Base-by-base conservation (phyloP, 2,113 vertebrate species). In the Oncorhynchus kisutch region DNA sequence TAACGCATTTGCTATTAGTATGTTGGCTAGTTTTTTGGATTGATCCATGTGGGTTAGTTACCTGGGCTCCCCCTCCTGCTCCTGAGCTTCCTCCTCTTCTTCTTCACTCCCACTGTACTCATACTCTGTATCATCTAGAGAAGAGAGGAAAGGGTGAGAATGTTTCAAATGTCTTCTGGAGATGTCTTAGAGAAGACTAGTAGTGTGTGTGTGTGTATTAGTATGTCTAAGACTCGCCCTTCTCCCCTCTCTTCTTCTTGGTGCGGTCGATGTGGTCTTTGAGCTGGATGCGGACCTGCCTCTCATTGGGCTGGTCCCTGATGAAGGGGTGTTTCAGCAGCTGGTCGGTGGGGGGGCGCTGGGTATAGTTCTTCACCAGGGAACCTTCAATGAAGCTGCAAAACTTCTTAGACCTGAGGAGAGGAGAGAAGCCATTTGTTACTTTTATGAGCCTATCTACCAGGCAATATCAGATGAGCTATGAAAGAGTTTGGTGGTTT, bases 61-160 rank as follows among this genome's bases (percentile, higher is more conserved):
- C 98, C 98, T 99, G 24, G 98, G 97, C 82, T 99, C 98, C 88
- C 98, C 98, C 89, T 99, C 97, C 87, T 99, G 97, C 84, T 99
- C 97, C 82, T 45, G 96, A 96, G 96, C 91, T 84, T 99, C 98
- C 86, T 99, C 97, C 85, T 99, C 98, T 76, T 99, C 98, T 79
- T 99, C 98, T 85, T 99, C 98, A 84, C 98, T 99, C 79, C 98
- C 98, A 68, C 98, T 99, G 87, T 99, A 99, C 82, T 99, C 98
- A 78, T 99, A 99, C 78, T 99, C 98, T 0, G 98, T 99, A 86
- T 99, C 98, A 91, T 99, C 98, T 99, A 87, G 66, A 75, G 57
- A 82, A 60, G n/a, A 54, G 0, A 3, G 12, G 57, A n/a, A 57
- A n/a, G 8, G 29, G 7, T n/a, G 70, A 79, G 70, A 62, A 8